These are phyloP conservation scores for Archips xylosteana DNA, from an alignment of 2,888 invertebrate genomes.

Conservation along the genomic window DNA sequence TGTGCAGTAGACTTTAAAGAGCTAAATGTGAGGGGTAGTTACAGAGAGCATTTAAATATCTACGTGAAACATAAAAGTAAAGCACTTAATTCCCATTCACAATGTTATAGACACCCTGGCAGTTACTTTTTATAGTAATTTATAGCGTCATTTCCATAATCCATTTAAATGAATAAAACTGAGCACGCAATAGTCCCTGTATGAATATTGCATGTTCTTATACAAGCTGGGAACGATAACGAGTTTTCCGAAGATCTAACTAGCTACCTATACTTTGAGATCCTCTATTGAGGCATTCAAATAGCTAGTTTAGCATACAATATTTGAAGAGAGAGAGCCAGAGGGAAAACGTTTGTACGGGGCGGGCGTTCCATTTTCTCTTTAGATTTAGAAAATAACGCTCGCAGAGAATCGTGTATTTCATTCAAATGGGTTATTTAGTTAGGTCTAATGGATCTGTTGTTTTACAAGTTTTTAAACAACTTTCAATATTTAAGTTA, in stretches of 20 bases:
- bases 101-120: not conserved
- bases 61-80: not conserved
- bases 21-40: not conserved
- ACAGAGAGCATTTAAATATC: not conserved
- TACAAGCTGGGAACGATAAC: constrained; percentile 51
- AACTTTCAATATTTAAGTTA: not conserved
- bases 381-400: constrained; percentile 26
- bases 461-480: not conserved
- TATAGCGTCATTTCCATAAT: not conserved
- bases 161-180: constrained; percentile 31
- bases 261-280: constrained; percentile 43
- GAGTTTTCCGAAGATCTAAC: constrained; percentile 60
- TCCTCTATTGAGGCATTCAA: constrained; percentile 58
- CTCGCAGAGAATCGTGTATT: constrained; percentile 6
- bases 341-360: constrained; percentile 32
- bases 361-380: constrained; percentile 21
- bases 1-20: constrained; percentile 12
- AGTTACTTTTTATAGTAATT: not conserved
- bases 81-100: not conserved
- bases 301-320: constrained; percentile 68
- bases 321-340: constrained; percentile 50
- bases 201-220: constrained; percentile 50
- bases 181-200: constrained; percentile 17
- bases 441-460: not conserved
- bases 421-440: constrained; percentile 8